Conservation (phyloP, 1,140 invertebrate species). For the Latrodectus geometricus region DNA sequence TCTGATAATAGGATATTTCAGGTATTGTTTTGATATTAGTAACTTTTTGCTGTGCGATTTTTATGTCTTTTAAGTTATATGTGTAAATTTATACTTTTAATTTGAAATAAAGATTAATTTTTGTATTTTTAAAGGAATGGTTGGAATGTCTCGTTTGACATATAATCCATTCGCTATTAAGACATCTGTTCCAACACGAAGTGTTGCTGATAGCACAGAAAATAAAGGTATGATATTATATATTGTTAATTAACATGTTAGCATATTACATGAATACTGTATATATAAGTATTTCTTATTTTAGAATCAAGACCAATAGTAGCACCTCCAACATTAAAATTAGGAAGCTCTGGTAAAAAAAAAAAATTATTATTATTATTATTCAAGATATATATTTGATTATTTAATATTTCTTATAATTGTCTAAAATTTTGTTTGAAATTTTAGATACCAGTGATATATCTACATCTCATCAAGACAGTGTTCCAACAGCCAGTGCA, state of each 20-base stretch:
- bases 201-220: constrained; percentile 64
- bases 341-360: constrained; percentile 37
- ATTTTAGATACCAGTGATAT: neutral
- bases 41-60: neutral
- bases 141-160: constrained; percentile 15
- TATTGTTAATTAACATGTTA: neutral
- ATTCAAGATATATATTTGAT: neutral
- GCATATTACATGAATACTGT: neutral
- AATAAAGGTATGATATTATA: constrained; percentile 52
- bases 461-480: constrained; percentile 1
- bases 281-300: neutral
- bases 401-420: neutral
- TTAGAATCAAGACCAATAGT: constrained; percentile 62
- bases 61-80: neutral
- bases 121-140: constrained; percentile 1
- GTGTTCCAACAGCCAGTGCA: neutral
- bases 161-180: constrained; percentile 64
- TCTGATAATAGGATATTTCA: too few species aligned
- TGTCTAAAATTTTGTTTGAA: neutral
- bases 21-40: neutral
- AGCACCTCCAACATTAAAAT: constrained; percentile 62
- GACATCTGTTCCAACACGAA: constrained; percentile 60
- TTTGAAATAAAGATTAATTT: neutral
- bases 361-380: neutral
- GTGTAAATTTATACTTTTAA: neutral